Conservation (phyloP, 2,797 vertebrate species). For the Ara ararauna region DNA sequence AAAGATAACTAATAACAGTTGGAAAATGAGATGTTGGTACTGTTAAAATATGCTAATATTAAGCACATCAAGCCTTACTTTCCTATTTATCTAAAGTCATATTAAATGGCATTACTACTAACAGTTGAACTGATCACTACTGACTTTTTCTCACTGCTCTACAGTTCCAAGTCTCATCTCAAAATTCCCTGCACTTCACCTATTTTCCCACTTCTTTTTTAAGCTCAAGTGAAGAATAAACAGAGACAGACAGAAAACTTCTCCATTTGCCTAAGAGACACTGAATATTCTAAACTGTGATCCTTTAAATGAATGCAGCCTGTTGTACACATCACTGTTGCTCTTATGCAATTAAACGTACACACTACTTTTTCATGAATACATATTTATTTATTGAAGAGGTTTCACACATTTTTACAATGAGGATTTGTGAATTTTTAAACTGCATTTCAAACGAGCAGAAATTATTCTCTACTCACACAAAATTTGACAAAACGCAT, state of each 20-base stretch:
- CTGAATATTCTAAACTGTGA: background rate
- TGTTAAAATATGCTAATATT: background rate
- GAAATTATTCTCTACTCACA: background rate
- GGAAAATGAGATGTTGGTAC: background rate
- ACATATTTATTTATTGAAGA: background rate
- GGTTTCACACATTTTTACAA: background rate
- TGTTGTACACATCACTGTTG: background rate
- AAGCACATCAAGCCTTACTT: background rate
- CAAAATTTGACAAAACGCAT: background rate
- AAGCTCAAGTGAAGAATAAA: background rate
- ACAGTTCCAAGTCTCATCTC: background rate
- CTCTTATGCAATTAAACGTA: background rate
- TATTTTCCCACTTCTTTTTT: background rate
- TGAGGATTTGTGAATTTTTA: background rate
- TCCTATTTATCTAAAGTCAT: background rate
- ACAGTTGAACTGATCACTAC: background rate
- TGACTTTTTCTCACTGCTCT: background rate
- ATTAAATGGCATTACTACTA: background rate
- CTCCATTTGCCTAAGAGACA: background rate
- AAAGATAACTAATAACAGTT: background rate
- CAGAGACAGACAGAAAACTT: background rate
- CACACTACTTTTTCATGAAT: background rate
- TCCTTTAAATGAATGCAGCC: background rate
- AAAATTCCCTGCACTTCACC: background rate
- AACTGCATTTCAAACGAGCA: background rate